Evolutionary conservation across 2,888 invertebrate genomes (phyloP), one percentile per base, ranked within the genome.

Genomic region (Pachymerium ferrugineum): DNA sequence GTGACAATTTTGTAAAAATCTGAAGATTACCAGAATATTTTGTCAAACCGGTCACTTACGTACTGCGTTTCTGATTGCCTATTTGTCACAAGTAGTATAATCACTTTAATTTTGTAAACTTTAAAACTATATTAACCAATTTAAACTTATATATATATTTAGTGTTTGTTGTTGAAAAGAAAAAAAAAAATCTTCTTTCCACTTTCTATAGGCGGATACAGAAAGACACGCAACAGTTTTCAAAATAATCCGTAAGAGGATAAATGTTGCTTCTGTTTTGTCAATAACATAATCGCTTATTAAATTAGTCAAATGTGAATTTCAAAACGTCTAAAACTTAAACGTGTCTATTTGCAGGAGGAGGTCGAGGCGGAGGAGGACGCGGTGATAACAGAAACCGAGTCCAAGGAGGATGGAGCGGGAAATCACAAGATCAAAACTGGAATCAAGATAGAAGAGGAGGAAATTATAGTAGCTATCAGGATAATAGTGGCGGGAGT

Each of bases 371-470:
- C 2, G 35, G 71, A 4, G 35, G 35, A 31, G 72, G 47, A 0
- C 47, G 72, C 25, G 72, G 54, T 31, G 47, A 54, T n/a, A 5
- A 47, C 6, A 19, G 72, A 16, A 47, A 30, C 28, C 42, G 72
- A 28, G 54, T 72, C 16, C 72, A 72, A 47, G 30, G 72, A 8
- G 54, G 54, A 1, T 72, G 72, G 72, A 22, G 72, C 29, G 72
- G 25, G 6, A 54, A 54, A 54, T 25, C 54, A 25, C 54, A 54
- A 16, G 47, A 47, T 47, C 19, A 16, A 47, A 47, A 47, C n/a
- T 47, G 28, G 38, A 38, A 72, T 22, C 42, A 25, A 54, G n/a
- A 33, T 14, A 42, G 72, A n/a, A 29, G 47, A 8, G 72, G 72
- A 8, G 72, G 72, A 25, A 1, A 72, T 5, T 12, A 16, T 3